Evolutionary conservation across 64 coral and sea anemone species (phyloP).

Genomic region (Stichodactyla helianthus): DNA sequence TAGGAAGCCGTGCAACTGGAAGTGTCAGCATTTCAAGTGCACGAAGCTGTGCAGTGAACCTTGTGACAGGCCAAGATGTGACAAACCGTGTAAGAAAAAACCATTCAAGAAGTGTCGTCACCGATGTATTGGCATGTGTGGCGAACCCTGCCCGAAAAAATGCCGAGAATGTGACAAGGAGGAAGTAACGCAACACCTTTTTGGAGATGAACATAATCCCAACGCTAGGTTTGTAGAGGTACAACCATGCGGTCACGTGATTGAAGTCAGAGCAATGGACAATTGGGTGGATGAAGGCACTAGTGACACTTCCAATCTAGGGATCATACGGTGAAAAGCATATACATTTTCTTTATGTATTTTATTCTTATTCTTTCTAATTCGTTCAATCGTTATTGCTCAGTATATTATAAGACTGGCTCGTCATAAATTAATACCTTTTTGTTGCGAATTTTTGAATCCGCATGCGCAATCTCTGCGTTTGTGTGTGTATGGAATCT

Average conservation of each 20-base stretch:
- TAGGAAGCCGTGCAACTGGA: slow-evolving; percentile 8
- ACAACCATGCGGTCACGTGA: slow-evolving; percentile 67
- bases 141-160: slow-evolving; percentile 46
- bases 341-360: background rate
- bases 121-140: slow-evolving; percentile 50
- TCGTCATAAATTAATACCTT: too few relatives aligned
- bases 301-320: background rate
- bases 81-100: slow-evolving; percentile 28
- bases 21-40: slow-evolving; percentile 41
- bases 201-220: slow-evolving; percentile 54
- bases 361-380: too few relatives aligned
- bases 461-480: background rate
- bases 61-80: slow-evolving; percentile 45
- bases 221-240: slow-evolving; percentile 75
- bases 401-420: too few relatives aligned
- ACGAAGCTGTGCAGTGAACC: slow-evolving; percentile 33
- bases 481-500: background rate
- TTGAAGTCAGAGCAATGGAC: slow-evolving; percentile 79
- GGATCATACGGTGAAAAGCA: background rate
- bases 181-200: slow-evolving; percentile 41
- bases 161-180: slow-evolving; percentile 65
- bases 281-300: slow-evolving; percentile 38
- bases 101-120: background rate
- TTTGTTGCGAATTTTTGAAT: too few relatives aligned
- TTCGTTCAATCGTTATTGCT: too few relatives aligned